phyloP scores from a whole-genome alignment of 2,888 invertebrate genomes.

The Xylophagus ater region DNA sequence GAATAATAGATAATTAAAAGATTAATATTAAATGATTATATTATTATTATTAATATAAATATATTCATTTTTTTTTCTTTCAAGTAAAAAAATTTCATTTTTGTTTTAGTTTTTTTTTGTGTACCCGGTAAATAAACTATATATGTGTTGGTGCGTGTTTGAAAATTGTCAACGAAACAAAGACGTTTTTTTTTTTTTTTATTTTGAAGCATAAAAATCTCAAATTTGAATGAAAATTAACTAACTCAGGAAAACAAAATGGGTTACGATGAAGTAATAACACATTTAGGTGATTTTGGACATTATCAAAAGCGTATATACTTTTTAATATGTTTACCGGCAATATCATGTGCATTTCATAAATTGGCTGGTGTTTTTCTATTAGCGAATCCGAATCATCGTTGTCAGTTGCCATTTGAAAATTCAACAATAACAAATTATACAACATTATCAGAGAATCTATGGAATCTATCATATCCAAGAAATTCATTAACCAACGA shows the following conservation, averaged over 20 bases:
- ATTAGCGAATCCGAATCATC: slow-evolving; percentile 51
- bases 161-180: too few relatives aligned
- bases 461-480: slow-evolving; percentile 44
- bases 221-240: too few relatives aligned
- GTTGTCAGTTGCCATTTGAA: slow-evolving; percentile 52
- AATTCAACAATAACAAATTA: slow-evolving; percentile 40
- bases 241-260: slow-evolving; percentile 41
- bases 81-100: too few relatives aligned
- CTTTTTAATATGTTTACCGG: slow-evolving; percentile 55
- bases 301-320: slow-evolving; percentile 57
- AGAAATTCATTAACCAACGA: slow-evolving; percentile 39
- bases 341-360: slow-evolving; percentile 61
- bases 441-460: slow-evolving; percentile 34
- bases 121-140: too few relatives aligned
- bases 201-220: too few relatives aligned
- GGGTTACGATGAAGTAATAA: slow-evolving; percentile 61
- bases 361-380: slow-evolving; percentile 62
- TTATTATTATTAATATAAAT: too few relatives aligned
- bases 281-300: slow-evolving; percentile 58
- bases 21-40: too few relatives aligned
- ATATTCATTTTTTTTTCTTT: too few relatives aligned
- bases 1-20: too few relatives aligned
- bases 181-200: too few relatives aligned
- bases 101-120: too few relatives aligned
- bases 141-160: too few relatives aligned